phyloP scores from a whole-genome alignment of 2,113 vertebrate genomes.

The Chloropsis cyanopogon region DNA sequence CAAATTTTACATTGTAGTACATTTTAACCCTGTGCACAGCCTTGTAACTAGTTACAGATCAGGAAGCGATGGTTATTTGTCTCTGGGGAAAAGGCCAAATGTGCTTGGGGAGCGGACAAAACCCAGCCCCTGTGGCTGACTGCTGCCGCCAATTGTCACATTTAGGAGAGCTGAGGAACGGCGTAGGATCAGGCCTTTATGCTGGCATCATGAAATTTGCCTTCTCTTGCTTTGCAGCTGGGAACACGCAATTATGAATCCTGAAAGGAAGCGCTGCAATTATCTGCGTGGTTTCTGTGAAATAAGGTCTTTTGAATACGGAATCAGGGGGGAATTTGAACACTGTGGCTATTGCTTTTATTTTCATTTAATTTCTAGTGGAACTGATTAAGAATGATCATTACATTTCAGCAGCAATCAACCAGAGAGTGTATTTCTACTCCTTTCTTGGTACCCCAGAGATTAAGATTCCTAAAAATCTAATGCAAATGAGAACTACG shows the following conservation, averaged over 20 bases:
- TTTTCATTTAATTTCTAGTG: slow-evolving; percentile 30
- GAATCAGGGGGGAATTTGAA: background rate
- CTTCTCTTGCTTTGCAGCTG: slow-evolving; percentile 40
- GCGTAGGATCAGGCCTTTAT: background rate
- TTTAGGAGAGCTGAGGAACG: background rate
- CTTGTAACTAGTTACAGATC: background rate
- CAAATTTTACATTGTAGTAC: background rate
- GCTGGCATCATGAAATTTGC: background rate
- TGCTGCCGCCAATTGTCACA: background rate
- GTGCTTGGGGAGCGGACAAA: background rate
- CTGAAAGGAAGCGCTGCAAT: slow-evolving; percentile 29
- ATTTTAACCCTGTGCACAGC: background rate
- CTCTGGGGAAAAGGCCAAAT: background rate
- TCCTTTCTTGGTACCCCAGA: slow-evolving; percentile 11
- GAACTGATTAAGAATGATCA: slow-evolving; percentile 46
- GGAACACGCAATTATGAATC: slow-evolving; percentile 28
- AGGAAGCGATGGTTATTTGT: background rate
- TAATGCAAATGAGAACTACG: slow-evolving; percentile 35
- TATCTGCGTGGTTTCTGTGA: slow-evolving; percentile 5
- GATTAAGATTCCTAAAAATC: slow-evolving; percentile 34
- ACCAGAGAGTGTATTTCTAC: background rate
- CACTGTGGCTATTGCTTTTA: background rate
- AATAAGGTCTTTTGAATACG: slow-evolving; percentile 19
- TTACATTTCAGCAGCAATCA: slow-evolving; percentile 33
- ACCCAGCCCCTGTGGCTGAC: background rate